phyloP scores from a whole-genome alignment of 2,797 vertebrate genomes.

The Leuciscus waleckii region DNA sequence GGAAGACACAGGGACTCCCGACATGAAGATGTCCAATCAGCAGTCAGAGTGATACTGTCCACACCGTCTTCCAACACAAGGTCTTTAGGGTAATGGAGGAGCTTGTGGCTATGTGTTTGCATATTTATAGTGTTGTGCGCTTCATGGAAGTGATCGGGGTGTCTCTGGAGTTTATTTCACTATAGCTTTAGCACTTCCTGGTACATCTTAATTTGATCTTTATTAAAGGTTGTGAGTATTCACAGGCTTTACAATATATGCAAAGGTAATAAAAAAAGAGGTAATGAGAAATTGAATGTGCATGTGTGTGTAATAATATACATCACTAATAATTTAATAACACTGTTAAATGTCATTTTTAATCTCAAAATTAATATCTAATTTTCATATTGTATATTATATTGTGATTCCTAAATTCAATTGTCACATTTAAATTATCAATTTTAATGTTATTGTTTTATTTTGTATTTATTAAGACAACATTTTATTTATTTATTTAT shows the following conservation, averaged over 20 bases:
- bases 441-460: neutral
- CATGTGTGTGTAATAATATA: too few species aligned
- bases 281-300: too few species aligned
- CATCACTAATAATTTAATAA: neutral
- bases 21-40: slow-evolving; percentile 72
- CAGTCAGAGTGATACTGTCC: slow-evolving; percentile 71
- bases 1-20: slow-evolving; percentile 59
- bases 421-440: neutral
- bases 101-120: slow-evolving; percentile 41
- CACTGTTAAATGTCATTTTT: neutral
- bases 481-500: neutral
- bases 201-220: slow-evolving; percentile 70
- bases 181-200: slow-evolving; percentile 61
- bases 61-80: slow-evolving; percentile 60
- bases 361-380: neutral
- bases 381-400: neutral
- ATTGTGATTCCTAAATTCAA: neutral
- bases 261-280: too few species aligned
- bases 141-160: slow-evolving; percentile 58
- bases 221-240: slow-evolving; percentile 56
- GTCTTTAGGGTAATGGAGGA: slow-evolving; percentile 52
- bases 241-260: neutral
- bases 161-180: slow-evolving; percentile 26
- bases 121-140: slow-evolving; percentile 44
- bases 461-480: neutral